A percentile compares a stretch with the other conserved stretches of the same genome.
These are phyloP conservation scores for Archips xylosteana DNA, from an alignment of 2,888 invertebrate genomes.

Conservation along the genomic window DNA sequence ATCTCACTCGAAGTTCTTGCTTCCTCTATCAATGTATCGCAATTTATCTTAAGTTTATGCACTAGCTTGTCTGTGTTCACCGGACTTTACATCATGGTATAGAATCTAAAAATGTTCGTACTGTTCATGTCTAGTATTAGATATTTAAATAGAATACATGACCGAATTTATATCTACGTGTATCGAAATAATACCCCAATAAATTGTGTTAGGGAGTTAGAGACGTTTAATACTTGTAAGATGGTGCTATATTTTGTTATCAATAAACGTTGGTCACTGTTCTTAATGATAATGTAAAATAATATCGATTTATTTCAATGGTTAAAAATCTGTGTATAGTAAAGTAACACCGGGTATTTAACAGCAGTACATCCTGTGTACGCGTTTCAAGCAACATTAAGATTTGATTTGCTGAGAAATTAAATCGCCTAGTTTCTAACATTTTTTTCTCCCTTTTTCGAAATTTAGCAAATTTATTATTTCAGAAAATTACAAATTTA, in stretches of 20 bases:
- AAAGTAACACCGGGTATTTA: too few relatives aligned
- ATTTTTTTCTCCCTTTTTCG: too few relatives aligned
- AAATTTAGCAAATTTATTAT: too few relatives aligned
- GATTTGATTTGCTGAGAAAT: too few relatives aligned
- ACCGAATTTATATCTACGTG: constrained; percentile 74
- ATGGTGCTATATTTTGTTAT: constrained; percentile 76
- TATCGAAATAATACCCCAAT: constrained; percentile 50
- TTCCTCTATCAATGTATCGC: neutral
- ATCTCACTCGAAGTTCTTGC: neutral
- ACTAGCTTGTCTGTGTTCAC: constrained; percentile 54
- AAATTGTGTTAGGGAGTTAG: constrained; percentile 24
- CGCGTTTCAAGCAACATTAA: neutral
- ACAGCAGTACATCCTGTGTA: neutral
- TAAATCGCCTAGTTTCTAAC: too few relatives aligned
- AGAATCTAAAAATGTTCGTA: constrained; percentile 49
- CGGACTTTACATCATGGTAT: constrained; percentile 52
- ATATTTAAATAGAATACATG: constrained; percentile 52
- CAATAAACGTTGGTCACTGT: constrained; percentile 53
- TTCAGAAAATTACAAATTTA: too few relatives aligned
- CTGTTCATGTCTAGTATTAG: constrained; percentile 57
- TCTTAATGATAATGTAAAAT: constrained; percentile 47
- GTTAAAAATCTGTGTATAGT: neutral
- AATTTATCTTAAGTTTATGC: neutral
- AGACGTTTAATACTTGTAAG: constrained; percentile 47
- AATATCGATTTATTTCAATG: constrained; percentile 15